Conservation (phyloP, 2,888 invertebrate species). For the Rapana venosa region DNA sequence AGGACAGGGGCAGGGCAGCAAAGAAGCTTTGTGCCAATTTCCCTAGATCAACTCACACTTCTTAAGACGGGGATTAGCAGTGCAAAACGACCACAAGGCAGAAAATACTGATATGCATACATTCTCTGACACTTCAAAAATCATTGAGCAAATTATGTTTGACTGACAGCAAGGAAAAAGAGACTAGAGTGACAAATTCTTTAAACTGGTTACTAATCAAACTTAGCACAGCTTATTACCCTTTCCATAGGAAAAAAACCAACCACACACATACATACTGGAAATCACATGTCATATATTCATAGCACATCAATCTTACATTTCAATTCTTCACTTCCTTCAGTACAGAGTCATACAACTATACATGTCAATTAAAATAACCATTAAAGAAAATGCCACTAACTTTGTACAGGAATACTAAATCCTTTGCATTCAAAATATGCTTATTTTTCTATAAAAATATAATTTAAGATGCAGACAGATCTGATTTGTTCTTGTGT, state of each 20-base stretch:
- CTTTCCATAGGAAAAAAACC: background rate
- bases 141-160: constrained; percentile 6
- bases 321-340: too few relatives aligned
- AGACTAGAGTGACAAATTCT: background rate
- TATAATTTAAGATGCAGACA: too few relatives aligned
- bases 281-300: background rate
- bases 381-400: too few relatives aligned
- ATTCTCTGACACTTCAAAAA: background rate
- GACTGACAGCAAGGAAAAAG: background rate
- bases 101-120: constrained; percentile 21
- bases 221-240: background rate
- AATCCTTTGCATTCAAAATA: too few relatives aligned
- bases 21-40: background rate
- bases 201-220: background rate
- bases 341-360: too few relatives aligned
- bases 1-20: background rate
- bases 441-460: too few relatives aligned
- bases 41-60: background rate
- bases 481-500: too few relatives aligned
- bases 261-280: background rate
- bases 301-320: too few relatives aligned
- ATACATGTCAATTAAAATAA: too few relatives aligned
- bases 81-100: constrained; percentile 10
- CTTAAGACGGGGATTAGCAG: background rate
- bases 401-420: too few relatives aligned